Conservation (phyloP, 1,140 invertebrate genomes). For the Calephelis virginiensis region DNA sequence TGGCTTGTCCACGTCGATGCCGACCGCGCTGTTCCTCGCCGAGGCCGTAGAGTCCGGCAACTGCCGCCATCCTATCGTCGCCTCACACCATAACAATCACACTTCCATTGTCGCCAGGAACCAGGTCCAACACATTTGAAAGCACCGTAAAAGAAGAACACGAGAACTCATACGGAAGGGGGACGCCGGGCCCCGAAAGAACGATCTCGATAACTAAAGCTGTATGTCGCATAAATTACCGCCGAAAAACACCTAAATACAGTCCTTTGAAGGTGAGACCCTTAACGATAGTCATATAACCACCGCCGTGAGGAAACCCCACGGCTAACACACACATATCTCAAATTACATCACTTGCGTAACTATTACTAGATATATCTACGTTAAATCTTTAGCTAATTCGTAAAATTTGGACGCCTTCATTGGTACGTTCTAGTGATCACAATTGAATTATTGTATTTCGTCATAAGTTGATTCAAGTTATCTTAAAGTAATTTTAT, state of each 20-base stretch:
- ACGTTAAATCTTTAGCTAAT: slow-evolving; percentile 53
- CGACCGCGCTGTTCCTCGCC: slow-evolving; percentile 66
- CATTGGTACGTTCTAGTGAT: slow-evolving; percentile 63
- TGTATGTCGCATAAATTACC: too few relatives aligned
- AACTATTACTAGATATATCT: slow-evolving; percentile 28
- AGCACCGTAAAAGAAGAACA: too few relatives aligned
- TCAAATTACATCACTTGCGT: slow-evolving; percentile 36
- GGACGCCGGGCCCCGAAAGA: too few relatives aligned
- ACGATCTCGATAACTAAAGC: too few relatives aligned
- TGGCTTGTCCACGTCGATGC: slow-evolving; percentile 65
- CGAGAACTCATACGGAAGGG: too few relatives aligned
- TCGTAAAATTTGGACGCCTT: slow-evolving; percentile 71
- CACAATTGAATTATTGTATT: slow-evolving; percentile 75
- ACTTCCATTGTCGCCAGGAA: not conserved
- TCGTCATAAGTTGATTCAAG: slow-evolving; percentile 58
- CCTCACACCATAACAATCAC: slow-evolving; percentile 37
- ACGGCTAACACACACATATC: slow-evolving; percentile 30
- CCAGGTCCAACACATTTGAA: too few relatives aligned
- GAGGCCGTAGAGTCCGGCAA: slow-evolving; percentile 67
- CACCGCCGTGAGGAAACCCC: slow-evolving; percentile 24
- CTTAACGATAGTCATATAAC: slow-evolving; percentile 27
- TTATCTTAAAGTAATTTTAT: slow-evolving; percentile 34
- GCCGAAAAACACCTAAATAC: too few relatives aligned
- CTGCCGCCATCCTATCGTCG: slow-evolving; percentile 55
- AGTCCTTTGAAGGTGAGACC: slow-evolving; percentile 1